Base-by-base conservation (phyloP, 1,140 invertebrate genomes). In the Oryctes rhinoceros region DNA sequence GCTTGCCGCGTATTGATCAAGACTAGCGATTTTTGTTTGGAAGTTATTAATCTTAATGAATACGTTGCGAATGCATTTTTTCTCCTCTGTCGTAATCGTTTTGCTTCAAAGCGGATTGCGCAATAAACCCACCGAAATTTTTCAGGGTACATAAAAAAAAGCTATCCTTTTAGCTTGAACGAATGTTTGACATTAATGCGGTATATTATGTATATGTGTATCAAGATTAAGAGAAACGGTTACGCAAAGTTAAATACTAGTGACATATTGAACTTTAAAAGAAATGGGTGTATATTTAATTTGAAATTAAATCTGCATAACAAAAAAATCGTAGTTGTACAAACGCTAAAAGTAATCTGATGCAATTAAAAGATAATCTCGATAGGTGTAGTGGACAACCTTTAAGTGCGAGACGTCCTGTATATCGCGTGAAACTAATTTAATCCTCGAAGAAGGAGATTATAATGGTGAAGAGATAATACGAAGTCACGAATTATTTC, bases 261-360 rank as follows among this genome's bases (percentile, higher is more conserved):
- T 67, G 65, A 67, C 65, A 67, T 35, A 67, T 67, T 67, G 65
- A 67, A 67, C 65, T 67, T 67, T 67, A 67, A 67, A 67, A 67
- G 30, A 67, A 67, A 67, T 67, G 65, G 65, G 65, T 18, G 65
- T 67, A 67, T 67, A 67, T 35, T 11, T 24, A 67, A 67, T 24
- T 67, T 67, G 62, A 20, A 24, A 67, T 11, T 5, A 18, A 35
- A 67, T 67, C 20, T 35, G 62, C 5, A 67, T 53, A 53, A 53
- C 49, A 53, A 53, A 15, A 53, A 53, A 53, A n/a, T 39, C 3
- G 7, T 39, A 39, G 39, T 39, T 39, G 7, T 39, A 39, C 39
- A 39, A 39, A 39, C 39, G 39, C 39, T 39, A 39, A 39, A 39
- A 39, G 39, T 39, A 53, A 53, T 53, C 11, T 53, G n/a, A 53